Evolutionary conservation across 2,888 invertebrate genomes (phyloP), one percentile per base, ranked within the genome.

Genomic region (Oxyteleia sp.): DNA sequence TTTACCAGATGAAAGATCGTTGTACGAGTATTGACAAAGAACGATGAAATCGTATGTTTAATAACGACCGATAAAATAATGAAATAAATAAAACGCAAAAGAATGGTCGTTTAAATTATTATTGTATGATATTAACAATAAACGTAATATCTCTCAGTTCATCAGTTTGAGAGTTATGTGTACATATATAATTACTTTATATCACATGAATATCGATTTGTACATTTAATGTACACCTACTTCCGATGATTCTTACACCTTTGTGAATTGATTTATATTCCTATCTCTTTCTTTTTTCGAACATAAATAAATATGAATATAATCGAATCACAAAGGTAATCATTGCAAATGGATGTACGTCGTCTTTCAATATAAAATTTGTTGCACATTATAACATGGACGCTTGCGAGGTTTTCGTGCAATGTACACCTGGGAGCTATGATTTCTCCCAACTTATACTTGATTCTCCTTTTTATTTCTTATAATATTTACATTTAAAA

Each of bases 131-230:
- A 79, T 57, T 79, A 72, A 71, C 57, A 71, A 55, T 64, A 59
- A 72, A 66, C 15, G 38, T 79, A 71, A 49, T 41, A 47, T 45
- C 45, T 18, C 53, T 69, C 53, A 78, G 18, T 68, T 63, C 45
- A n/a, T 71, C 64, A 57, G 29, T 71, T 26, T 59, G 55, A 79
- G 43, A 64, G 64, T 59, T 78, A 69, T 64, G 35, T 78, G 82
- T 82, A 82, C 71, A 78, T 82, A 82, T 53, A 78, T 78, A 61
- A 68, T 78, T 79, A 68, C 72, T 71, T 71, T 59, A 38, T 72
- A 61, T 59, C 61, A 61, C 75, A 82, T 64, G 47, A 20, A 69
- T 74, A 75, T 63, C 51, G 45, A 79, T 55, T 16, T 75, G 69
- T 71, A 72, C 66, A 72, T 66, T 66, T 49, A 51, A 43, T 57